phyloP scores from a whole-genome alignment of 2,113 vertebrate genomes.

The Rhabdomys dilectus region DNA sequence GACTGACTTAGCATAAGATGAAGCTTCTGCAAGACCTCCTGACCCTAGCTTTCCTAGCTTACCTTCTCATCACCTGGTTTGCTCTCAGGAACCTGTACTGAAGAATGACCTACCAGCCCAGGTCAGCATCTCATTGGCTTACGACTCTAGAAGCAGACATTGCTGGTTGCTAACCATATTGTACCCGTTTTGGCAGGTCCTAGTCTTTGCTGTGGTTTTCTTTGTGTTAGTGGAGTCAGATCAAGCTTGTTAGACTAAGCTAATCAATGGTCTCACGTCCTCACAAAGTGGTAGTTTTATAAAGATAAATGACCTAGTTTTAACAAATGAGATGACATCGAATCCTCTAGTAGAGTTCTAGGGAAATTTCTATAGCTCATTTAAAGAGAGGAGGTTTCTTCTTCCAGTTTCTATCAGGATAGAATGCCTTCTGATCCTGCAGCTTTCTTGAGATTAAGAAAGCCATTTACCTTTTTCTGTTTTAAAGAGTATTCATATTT shows the following conservation, averaged over 20 bases:
- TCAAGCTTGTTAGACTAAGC: background rate
- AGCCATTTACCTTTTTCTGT: background rate
- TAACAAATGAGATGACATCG: background rate
- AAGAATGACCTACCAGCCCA: background rate
- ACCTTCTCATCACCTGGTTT: background rate
- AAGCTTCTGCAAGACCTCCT: background rate
- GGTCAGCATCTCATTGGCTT: background rate
- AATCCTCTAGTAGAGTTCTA: background rate
- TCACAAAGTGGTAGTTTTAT: background rate
- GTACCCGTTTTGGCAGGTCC: background rate
- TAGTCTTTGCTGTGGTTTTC: background rate
- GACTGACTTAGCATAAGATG: background rate
- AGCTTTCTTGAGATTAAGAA: slow-evolving; percentile 15
- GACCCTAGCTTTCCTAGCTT: background rate
- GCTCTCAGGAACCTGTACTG: background rate
- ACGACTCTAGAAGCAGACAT: background rate
- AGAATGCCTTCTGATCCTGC: background rate
- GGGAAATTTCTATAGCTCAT: background rate
- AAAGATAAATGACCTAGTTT: background rate
- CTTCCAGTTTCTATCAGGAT: background rate
- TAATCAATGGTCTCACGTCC: background rate
- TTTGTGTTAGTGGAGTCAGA: background rate
- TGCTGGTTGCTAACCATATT: background rate
- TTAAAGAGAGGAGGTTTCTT: slow-evolving; percentile 12
- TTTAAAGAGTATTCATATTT: background rate